These are phyloP conservation scores for Acleris cristana DNA, from an alignment of 2,888 invertebrate genomes.

Conservation along the genomic window DNA sequence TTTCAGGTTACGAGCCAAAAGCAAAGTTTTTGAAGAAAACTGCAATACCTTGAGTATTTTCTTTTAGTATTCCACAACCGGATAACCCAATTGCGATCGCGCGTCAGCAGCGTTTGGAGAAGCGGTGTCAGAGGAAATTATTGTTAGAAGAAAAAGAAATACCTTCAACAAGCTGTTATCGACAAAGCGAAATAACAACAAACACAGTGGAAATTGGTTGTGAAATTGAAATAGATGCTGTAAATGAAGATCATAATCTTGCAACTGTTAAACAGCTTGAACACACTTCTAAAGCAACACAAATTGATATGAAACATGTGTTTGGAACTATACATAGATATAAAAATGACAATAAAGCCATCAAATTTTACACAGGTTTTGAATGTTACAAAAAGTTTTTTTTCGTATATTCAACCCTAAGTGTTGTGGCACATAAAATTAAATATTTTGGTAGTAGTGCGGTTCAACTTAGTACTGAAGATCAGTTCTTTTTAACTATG, in stretches of 20 bases:
- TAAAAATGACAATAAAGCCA: neutral
- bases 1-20: slow-evolving; percentile 12
- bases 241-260: neutral
- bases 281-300: slow-evolving; percentile 2
- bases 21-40: slow-evolving; percentile 19
- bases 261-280: neutral
- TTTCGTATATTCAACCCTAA: too few relatives aligned
- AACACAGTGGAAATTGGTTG: slow-evolving; percentile 5
- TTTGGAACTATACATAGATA: slow-evolving; percentile 15
- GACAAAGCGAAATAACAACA: neutral
- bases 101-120: slow-evolving; percentile 19
- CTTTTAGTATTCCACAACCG: neutral
- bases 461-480: too few relatives aligned
- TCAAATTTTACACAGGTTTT: too few relatives aligned
- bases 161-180: neutral
- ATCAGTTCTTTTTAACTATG: too few relatives aligned
- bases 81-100: slow-evolving; percentile 4
- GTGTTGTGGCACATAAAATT: too few relatives aligned
- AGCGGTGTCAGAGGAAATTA: slow-evolving; percentile 10
- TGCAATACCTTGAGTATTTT: slow-evolving; percentile 22
- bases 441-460: too few relatives aligned
- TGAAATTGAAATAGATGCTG: slow-evolving; percentile 10
- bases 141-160: neutral
- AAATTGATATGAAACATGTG: slow-evolving; percentile 10
- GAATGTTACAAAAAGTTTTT: too few relatives aligned